phyloP scores from a whole-genome alignment of 2,888 invertebrate genomes.

The Prostheceraeus crozeri region DNA sequence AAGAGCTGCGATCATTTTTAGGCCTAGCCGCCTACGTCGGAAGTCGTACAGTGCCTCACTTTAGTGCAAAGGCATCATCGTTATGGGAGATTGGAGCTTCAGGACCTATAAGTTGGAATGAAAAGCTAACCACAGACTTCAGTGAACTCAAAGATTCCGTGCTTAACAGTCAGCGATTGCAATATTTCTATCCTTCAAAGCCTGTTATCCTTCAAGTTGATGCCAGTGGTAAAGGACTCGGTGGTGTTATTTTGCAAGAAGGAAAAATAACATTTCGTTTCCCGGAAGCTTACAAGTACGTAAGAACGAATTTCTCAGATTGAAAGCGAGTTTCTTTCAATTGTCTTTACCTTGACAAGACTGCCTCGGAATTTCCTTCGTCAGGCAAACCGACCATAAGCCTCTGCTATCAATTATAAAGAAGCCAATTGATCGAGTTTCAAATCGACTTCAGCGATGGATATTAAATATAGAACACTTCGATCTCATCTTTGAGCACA shows the following conservation, averaged over 20 bases:
- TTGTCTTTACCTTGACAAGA: slow-evolving; percentile 4
- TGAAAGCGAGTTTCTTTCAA: neutral
- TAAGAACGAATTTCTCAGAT: neutral
- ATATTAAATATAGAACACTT: neutral
- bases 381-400: neutral
- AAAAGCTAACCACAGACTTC: neutral
- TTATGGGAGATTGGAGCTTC: neutral
- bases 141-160: neutral
- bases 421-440: neutral
- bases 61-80: neutral
- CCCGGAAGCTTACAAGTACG: neutral
- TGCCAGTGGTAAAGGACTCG: neutral
- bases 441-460: slow-evolving; percentile 1
- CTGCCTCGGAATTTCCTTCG: neutral
- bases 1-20: slow-evolving; percentile 15
- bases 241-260: neutral
- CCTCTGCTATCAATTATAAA: neutral
- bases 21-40: neutral
- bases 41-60: neutral
- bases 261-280: neutral
- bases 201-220: neutral
- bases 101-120: neutral
- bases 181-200: neutral
- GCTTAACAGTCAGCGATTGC: neutral
- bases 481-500: neutral